Conservation (phyloP, 2,888 invertebrate genomes). For the Lycocerus yunnanus region DNA sequence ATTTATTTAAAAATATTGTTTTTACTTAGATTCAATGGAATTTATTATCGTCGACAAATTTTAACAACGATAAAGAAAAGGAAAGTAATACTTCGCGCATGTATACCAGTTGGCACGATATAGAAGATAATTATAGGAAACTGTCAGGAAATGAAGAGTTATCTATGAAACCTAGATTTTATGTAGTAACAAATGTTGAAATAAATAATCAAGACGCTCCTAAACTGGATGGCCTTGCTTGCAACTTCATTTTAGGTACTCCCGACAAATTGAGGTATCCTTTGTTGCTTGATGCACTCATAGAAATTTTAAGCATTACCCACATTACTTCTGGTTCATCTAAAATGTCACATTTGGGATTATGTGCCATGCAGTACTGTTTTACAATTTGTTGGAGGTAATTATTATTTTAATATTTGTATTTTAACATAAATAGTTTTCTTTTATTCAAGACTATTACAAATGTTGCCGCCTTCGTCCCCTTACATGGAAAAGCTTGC, state of each 20-base stretch:
- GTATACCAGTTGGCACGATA: constrained; percentile 74
- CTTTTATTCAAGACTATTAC: constrained; percentile 64
- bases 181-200: constrained; percentile 83
- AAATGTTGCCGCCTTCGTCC: constrained; percentile 88
- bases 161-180: constrained; percentile 88
- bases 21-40: constrained; percentile 73
- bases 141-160: constrained; percentile 64
- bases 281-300: constrained; percentile 80
- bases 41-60: constrained; percentile 69
- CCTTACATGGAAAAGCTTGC: constrained; percentile 82
- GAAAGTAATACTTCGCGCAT: constrained; percentile 64
- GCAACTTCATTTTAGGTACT: constrained; percentile 92
- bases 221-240: constrained; percentile 89
- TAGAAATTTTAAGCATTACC: constrained; percentile 81
- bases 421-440: background rate
- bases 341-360: constrained; percentile 62
- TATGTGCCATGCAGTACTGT: constrained; percentile 89
- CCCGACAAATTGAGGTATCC: constrained; percentile 91
- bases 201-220: constrained; percentile 80
- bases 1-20: background rate
- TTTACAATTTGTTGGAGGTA: constrained; percentile 85
- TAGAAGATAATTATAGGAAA: constrained; percentile 76
- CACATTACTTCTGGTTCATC: constrained; percentile 62
- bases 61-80: constrained; percentile 63
- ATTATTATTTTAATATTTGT: constrained; percentile 16